A percentile compares a stretch with the other conserved stretches of the same genome.
Evolutionary conservation across 2,797 vertebrate species (phyloP).

Genomic region (Girardinus metallicus): DNA sequence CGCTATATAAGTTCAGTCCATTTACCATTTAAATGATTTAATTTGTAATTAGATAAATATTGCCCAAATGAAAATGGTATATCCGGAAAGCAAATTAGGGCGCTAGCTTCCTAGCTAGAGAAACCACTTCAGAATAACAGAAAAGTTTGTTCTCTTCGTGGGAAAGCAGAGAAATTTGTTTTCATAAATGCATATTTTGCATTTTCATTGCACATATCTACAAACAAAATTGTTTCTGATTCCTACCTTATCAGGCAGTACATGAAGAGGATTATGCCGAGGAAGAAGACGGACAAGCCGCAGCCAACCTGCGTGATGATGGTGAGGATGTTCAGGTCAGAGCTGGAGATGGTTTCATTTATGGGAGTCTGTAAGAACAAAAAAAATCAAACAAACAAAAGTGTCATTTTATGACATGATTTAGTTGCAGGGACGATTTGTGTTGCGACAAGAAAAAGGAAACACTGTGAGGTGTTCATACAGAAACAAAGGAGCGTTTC

Average conservation of each 20-base stretch:
- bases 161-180: neutral
- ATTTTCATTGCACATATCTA: neutral
- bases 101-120: too few species aligned
- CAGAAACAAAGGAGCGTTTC: neutral
- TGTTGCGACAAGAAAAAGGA: neutral
- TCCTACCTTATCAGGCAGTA: constrained; percentile 73
- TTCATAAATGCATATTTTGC: neutral
- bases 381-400: neutral
- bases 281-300: constrained; percentile 78
- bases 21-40: too few species aligned
- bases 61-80: too few species aligned
- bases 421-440: neutral
- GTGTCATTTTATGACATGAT: neutral
- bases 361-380: constrained; percentile 49
- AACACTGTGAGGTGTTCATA: neutral
- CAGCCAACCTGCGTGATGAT: constrained; percentile 76
- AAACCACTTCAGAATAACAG: too few species aligned
- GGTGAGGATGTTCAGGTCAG: constrained; percentile 67
- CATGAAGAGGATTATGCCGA: constrained; percentile 68
- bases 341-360: constrained; percentile 32
- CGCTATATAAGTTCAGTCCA: too few species aligned
- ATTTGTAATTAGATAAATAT: too few species aligned
- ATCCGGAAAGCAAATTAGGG: too few species aligned
- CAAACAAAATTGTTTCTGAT: too few species aligned
- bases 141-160: neutral